phyloP scores from a whole-genome alignment of 2,888 invertebrate genomes.

The Sicus ferrugineus region DNA sequence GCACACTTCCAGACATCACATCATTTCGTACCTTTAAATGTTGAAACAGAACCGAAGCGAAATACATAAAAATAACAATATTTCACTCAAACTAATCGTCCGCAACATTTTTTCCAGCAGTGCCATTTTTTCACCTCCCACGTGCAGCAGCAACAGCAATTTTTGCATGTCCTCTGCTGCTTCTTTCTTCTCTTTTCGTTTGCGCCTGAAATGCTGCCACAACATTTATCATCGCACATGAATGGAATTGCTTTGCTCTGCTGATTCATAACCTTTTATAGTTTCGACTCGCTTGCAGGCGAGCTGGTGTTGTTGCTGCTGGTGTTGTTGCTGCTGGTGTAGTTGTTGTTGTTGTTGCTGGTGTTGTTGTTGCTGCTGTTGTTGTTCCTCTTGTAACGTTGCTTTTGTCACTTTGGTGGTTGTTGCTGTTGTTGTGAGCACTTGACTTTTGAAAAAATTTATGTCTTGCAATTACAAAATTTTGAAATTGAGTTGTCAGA shows the following conservation, averaged over 20 bases:
- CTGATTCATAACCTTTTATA: slow-evolving; percentile 30
- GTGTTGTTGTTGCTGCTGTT: not conserved
- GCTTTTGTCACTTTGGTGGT: not conserved
- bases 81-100: slow-evolving; percentile 31
- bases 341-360: not conserved
- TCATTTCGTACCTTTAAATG: too few species aligned
- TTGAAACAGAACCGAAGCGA: too few species aligned
- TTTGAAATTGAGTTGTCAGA: slow-evolving; percentile 14
- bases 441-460: slow-evolving; percentile 29
- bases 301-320: not conserved
- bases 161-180: not conserved
- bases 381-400: not conserved
- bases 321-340: slow-evolving; percentile 4
- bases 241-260: slow-evolving; percentile 29
- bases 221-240: slow-evolving; percentile 32
- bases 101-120: not conserved
- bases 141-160: too few species aligned
- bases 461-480: slow-evolving; percentile 31
- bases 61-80: slow-evolving; percentile 25
- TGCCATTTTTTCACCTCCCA: not conserved
- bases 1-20: slow-evolving; percentile 19
- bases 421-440: slow-evolving; percentile 13
- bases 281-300: not conserved
- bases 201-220: slow-evolving; percentile 32
- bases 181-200: not conserved